phyloP scores from a whole-genome alignment of 2,888 invertebrate species.

The Pardosa pseudoannulata region DNA sequence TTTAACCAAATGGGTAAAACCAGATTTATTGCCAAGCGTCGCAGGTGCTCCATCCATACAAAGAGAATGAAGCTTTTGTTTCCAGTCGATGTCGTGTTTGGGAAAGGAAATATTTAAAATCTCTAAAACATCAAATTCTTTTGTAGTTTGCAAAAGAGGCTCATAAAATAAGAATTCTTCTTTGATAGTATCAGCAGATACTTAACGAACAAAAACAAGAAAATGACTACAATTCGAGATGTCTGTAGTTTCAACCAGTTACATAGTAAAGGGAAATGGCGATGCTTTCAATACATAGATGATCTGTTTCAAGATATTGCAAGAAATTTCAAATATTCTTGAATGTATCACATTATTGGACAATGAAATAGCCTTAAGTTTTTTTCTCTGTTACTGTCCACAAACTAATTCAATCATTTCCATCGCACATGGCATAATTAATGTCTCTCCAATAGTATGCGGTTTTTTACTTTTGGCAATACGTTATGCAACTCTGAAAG shows the following conservation, averaged over 20 bases:
- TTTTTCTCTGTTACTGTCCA: slow-evolving; percentile 56
- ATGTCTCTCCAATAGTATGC: slow-evolving; percentile 60
- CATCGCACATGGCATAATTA: slow-evolving; percentile 52
- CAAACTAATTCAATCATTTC: slow-evolving; percentile 49
- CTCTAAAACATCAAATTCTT: slow-evolving; percentile 11
- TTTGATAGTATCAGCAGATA: slow-evolving; percentile 37
- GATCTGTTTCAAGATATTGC: slow-evolving; percentile 65
- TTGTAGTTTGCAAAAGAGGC: slow-evolving; percentile 21
- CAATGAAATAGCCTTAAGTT: slow-evolving; percentile 61
- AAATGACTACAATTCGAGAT: slow-evolving; percentile 50
- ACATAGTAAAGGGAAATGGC: slow-evolving; percentile 65
- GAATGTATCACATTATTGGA: slow-evolving; percentile 54
- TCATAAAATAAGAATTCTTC: slow-evolving; percentile 42
- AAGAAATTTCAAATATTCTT: slow-evolving; percentile 60
- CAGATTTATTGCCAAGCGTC: slow-evolving; percentile 28
- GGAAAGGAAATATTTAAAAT: slow-evolving; percentile 17
- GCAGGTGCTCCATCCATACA: slow-evolving; percentile 87
- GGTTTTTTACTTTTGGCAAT: slow-evolving; percentile 55
- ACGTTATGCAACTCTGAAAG: slow-evolving; percentile 46
- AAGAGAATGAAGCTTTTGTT: slow-evolving; percentile 81
- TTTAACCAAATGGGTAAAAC: neutral
- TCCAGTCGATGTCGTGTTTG: slow-evolving; percentile 18
- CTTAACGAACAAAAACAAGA: slow-evolving; percentile 47
- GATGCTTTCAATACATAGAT: slow-evolving; percentile 57
- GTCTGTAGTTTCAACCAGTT: slow-evolving; percentile 78